Evolutionary conservation across 2,113 vertebrate species (phyloP), one percentile per base, ranked within the genome.

Genomic region (Benitochromis conjunctus): DNA sequence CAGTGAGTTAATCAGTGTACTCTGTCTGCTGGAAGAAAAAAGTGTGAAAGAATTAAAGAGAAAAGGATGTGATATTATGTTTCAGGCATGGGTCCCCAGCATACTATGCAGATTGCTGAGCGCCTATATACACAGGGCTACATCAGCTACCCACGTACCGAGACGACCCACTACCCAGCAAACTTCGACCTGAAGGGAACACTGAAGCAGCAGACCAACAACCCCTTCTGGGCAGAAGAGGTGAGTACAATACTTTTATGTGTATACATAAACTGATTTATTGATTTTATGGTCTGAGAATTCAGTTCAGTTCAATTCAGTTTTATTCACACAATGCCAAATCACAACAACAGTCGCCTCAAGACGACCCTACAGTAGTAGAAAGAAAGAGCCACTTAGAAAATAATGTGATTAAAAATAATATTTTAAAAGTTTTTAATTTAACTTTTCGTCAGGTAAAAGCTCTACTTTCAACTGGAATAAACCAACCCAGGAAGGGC

Each of bases 111-210:
- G 93, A 97, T 98, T 16, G 99, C 99, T 7, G 99, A 99, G 92
- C 97, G 98, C 9, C 96, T 99, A 6, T 99, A 99, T 80, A 99
- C 97, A 0, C 98, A 99, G 89, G 99, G 99, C 36, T 99, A 99
- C 82, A 99, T 99, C 93, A 99, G 99, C 95, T 99, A 99, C 94
- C 99, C 99, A 4, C 97, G 99, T 14, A 99, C 99, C 6, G 98
- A 99, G 95, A 99, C 99, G 0, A 99, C 98, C 8, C 98, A 99
- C 86, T 99, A 99, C 84, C 98, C 98, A 0, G 98, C 98, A 79
- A 99, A 98, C 95, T 99, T 99, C 38, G 98, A 99, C 93, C 96
- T 99, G 86, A 99, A 98, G 92, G 97, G 97, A 18, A 95, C 97
- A 3, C 96, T 99, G 81, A 96, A 96, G 79, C 98, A 98, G 14